Evolutionary conservation across 1,140 invertebrate species (phyloP), one percentile per base, ranked within the genome.

Genomic region (Lordiphosa mommai): DNA sequence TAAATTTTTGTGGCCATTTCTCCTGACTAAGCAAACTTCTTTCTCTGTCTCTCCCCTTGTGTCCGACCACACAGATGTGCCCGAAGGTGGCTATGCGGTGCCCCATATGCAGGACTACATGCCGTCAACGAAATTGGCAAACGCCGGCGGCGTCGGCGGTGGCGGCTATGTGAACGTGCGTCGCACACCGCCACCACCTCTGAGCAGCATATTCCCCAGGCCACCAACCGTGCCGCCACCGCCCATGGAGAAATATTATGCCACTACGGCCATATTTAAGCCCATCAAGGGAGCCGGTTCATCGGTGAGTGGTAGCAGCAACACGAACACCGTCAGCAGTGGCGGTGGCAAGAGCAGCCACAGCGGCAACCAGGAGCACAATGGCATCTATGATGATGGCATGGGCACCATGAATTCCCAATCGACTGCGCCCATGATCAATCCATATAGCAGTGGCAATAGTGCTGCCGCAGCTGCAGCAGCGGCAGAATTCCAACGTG

Each of bases 171-270:
- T 89, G 56, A 88, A 88, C 63, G 88, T 89, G 41, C 82, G 88
- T 6, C 63, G 82, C 2, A 89, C 88, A 10, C 88, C 88, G 41
- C 76, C 85, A 9, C 90, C 91, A 44, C 86, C 86, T 46, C 79
- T 91, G 59, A 90, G 92, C 77, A 92, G 92, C 80, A 92, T 93
- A 84, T 90, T 93, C 72, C 91, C 92, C 61, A 91, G 92, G 89
- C 92, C 93, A 44, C 92, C 93, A 8, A 82, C 85, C 5, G 87
- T 88, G 48, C 92, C 93, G 49, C 93, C 93, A 34, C 93, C 93
- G 29, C 93, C 93, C 20, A 92, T 94, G 51, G 93, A 95, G 86
- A 92, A 93, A 61, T 94, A 95, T 86, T 95, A 95, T 87, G 93
- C 93, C 41, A 92, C 93, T 47, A 92, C 88, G 23, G 85, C 88